Evolutionary conservation across 2,888 invertebrate species (phyloP), one percentile per base, ranked within the genome.

Genomic region (Morpho helenor): DNA sequence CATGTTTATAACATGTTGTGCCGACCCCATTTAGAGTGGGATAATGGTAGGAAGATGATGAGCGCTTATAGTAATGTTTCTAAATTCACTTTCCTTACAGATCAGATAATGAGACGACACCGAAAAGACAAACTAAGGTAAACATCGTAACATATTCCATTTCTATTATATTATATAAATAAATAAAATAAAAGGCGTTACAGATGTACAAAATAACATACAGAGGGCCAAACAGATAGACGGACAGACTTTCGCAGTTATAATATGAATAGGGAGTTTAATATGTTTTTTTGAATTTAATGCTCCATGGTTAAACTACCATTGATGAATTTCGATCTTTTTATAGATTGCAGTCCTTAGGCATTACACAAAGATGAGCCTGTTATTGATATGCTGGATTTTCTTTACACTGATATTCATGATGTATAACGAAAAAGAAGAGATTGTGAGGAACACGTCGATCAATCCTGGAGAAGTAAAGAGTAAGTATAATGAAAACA

Each of bases 381-480:
- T 93, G 0, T 84, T 95, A 0, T 77, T 93, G 2, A 82, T 86
- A 0, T 91, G 93, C 52, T 96, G 96, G 96, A 68, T 93, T 0
- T 84, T 93, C 65, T 95, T 95, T 74, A 94, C 95, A 0, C 87
- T 91, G 5, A 91, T 93, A 7, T 91, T 96, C 64, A 93, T 95
- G 84, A 88, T 93, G 70, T 95, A 93, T 72, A 93, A 92, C 63
- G 95, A 95, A 68, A 94, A 92, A 71, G 91, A 93, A 43, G 88
- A 91, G 49, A 80, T 91, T 22, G 83, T 91, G 52, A 93, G 93
- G 70, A 93, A 94, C 70, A 87, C 95, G 0, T 93, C 93, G 4
- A 85, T 95, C 57, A 88, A 92, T 3, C 86, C 87, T 0, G 84
- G 84, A 45, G 80, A 90, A 68, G 76, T 85, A 2, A 92, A 87